phyloP scores from a whole-genome alignment of 2,888 invertebrate genomes.

The Amiota mariae region DNA sequence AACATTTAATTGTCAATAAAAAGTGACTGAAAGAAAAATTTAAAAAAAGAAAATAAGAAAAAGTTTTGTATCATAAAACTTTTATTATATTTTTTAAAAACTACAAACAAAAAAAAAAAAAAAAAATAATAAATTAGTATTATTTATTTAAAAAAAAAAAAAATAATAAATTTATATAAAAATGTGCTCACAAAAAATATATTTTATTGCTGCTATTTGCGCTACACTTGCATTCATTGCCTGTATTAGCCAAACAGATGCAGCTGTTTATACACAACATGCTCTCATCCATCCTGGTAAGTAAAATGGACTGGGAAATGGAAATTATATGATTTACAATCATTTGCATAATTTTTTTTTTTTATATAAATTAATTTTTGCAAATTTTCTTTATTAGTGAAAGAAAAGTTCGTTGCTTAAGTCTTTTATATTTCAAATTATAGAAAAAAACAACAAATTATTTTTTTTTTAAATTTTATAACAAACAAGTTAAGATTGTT shows the following conservation, averaged over 20 bases:
- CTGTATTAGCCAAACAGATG: constrained; percentile 50
- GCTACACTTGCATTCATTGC: constrained; percentile 50
- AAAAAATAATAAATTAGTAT: neutral
- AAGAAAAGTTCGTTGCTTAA: too few relatives aligned
- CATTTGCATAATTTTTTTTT: too few relatives aligned
- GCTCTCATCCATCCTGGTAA: constrained; percentile 68
- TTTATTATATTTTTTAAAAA: constrained; percentile 12
- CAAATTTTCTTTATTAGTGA: too few relatives aligned
- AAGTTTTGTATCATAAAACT: constrained; percentile 22
- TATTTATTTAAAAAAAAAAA: constrained; percentile 13
- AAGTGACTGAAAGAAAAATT: too few relatives aligned
- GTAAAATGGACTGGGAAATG: constrained; percentile 29
- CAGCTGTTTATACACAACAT: constrained; percentile 68
- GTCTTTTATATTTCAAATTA: too few relatives aligned
- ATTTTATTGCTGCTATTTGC: constrained; percentile 52
- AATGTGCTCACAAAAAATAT: constrained; percentile 65
- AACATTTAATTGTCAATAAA: neutral
- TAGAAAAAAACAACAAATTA: too few relatives aligned
- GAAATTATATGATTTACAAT: too few relatives aligned
- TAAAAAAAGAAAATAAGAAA: too few relatives aligned
- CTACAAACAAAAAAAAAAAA: constrained; percentile 8
- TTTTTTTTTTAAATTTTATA: too few relatives aligned
- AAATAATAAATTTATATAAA: constrained; percentile 36
- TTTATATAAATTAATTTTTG: too few relatives aligned
- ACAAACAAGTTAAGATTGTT: too few relatives aligned